Base-by-base conservation (phyloP, 2,797 vertebrate species). In the Danio albolineatus region DNA sequence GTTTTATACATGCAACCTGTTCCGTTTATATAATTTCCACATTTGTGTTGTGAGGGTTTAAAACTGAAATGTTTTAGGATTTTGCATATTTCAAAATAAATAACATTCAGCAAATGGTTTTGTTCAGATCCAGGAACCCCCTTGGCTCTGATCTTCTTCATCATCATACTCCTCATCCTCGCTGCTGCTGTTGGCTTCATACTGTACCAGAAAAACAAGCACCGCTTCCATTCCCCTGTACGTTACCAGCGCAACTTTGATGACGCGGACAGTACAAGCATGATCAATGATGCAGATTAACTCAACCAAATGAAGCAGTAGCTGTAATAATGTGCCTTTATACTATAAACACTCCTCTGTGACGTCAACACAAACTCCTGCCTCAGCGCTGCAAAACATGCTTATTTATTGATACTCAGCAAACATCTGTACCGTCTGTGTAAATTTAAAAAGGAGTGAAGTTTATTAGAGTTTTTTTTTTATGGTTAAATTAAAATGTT, bases 241-340 rank as follows among this genome's bases (percentile, higher is more conserved):
- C 93, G 93, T 54, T 95, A 95, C 85, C 84, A 90, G 87, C 90
- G 94, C 78, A 92, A 91, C 51, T 88, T 87, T 0, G 91, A 95
- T 14, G 91, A 94, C 0, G 49, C 60, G 0, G 94, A 94, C 88
- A 81, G 79, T 85, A 90, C 90, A 61, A 93, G 92, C 85, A 94
- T 94, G 62, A 88, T 94, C 62, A 86, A 89, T 2, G 89, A 91
- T 0, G 79, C 51, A 0, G 90, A 94, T 10, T 93, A 83, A 93
- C 53, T 13, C 12, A 2, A 73, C 62, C 83, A 84, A 88, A 83
- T 87, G 71, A 75, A 70, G 74, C n/a, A 6, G 73, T 54, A 79
- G 75, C 82, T 76, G 82, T 86, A 28, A 82, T 79, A 54, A 82
- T 9, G 21, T 83, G 80, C 84, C 81, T 77, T 89, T 82, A n/a